A percentile compares a stretch with the other conserved stretches of the same genome.
Conservation (phyloP, 2,888 invertebrate genomes). For the Ochropacha duplaris region DNA sequence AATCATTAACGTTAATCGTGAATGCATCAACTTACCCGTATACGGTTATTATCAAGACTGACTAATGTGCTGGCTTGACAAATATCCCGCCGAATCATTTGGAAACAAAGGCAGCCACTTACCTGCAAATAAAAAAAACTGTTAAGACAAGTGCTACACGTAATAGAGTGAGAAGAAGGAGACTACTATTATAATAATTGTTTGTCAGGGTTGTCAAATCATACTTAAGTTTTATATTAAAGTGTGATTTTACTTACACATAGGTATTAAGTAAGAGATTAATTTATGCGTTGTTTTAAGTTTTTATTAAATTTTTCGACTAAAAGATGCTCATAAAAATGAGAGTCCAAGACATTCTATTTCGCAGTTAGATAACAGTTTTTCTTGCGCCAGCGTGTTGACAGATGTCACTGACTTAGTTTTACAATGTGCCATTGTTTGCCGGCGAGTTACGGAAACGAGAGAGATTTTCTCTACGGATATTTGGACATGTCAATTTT, state of each 20-base stretch:
- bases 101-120: constrained; percentile 16
- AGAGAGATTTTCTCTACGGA: not conserved
- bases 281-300: not conserved
- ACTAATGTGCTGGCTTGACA: not conserved
- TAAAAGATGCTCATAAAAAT: not conserved
- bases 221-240: not conserved
- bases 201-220: not conserved
- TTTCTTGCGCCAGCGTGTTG: not conserved
- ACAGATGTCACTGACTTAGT: not conserved
- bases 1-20: not conserved
- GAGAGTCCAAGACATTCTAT: not conserved
- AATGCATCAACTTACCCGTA: not conserved
- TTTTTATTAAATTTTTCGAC: no score
- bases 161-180: constrained; percentile 5
- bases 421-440: not conserved
- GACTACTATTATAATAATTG: constrained; percentile 3
- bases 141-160: not conserved
- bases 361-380: not conserved
- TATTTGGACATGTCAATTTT: not conserved
- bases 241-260: no score
- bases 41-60: not conserved
- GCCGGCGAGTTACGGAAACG: not conserved
- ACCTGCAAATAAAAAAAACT: constrained; percentile 23
- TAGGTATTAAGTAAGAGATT: no score
- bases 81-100: not conserved